phyloP scores from a whole-genome alignment of 1,140 invertebrate species.

The Sarcophaga bullata region DNA sequence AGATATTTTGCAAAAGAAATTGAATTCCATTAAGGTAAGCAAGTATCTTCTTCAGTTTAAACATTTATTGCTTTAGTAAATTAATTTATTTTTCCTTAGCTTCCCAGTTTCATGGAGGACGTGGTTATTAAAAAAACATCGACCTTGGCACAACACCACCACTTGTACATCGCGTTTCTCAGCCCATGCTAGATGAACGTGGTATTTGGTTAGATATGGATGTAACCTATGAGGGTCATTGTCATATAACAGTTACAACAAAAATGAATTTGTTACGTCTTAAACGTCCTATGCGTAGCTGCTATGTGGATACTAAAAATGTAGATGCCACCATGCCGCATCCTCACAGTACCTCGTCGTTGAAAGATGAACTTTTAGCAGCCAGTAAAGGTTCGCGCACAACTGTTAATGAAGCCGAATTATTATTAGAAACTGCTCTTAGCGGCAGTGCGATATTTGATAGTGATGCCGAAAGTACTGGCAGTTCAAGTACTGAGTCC shows the following conservation, averaged over 20 bases:
- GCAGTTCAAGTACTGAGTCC: constrained; percentile 90
- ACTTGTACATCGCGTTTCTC: constrained; percentile 77
- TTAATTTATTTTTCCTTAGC: constrained; percentile 61
- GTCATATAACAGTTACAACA: constrained; percentile 92
- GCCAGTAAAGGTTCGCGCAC: background rate
- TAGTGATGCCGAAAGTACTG: constrained; percentile 90
- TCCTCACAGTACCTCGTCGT: background rate
- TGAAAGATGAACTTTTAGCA: background rate
- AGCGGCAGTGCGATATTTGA: constrained; percentile 73
- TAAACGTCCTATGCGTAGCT: constrained; percentile 51
- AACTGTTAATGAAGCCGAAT: background rate
- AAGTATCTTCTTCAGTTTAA: constrained; percentile 1
- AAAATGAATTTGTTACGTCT: constrained; percentile 95
- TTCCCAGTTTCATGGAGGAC: constrained; percentile 90
- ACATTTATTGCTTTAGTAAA: background rate
- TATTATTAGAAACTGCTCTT: constrained; percentile 26
- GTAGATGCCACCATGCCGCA: constrained; percentile 17
- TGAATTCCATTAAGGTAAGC: constrained; percentile 80
- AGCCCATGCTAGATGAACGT: constrained; percentile 82
- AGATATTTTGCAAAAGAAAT: constrained; percentile 86
- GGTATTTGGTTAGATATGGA: constrained; percentile 95
- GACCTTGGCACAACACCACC: constrained; percentile 81
- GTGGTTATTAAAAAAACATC: constrained; percentile 80
- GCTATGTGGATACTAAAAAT: constrained; percentile 2
- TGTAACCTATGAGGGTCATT: constrained; percentile 87